A percentile compares a stretch with the other conserved stretches of the same genome.
Evolutionary conservation across 2,797 vertebrate species (phyloP).

Genomic region (Phaenicophaeus curvirostris): DNA sequence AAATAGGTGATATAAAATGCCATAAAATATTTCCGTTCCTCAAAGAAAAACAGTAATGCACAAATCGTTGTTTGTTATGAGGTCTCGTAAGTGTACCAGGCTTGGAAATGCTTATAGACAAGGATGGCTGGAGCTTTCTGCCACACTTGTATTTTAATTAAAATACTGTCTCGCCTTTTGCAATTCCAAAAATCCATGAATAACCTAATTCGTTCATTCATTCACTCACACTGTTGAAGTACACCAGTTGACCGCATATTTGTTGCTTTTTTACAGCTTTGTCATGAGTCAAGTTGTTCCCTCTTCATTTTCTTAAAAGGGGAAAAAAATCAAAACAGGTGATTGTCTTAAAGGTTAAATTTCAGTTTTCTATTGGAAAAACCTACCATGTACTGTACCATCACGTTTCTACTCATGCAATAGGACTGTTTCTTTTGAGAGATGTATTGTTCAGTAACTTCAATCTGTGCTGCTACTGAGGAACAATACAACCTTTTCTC

Average conservation of each 20-base stretch:
- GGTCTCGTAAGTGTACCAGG: neutral
- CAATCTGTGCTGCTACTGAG: neutral
- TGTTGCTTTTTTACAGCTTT: neutral
- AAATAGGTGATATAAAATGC: neutral
- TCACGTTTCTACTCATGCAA: neutral
- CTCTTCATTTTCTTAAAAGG: neutral
- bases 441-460: neutral
- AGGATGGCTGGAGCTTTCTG: neutral
- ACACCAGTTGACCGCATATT: neutral
- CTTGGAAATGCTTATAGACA: too few species aligned
- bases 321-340: neutral
- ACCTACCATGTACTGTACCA: rapidly evolving
- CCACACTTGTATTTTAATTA: neutral
- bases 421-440: neutral
- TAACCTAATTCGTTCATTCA: too few species aligned
- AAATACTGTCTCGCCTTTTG: neutral
- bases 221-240: rapidly evolving
- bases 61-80: too few species aligned
- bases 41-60: neutral
- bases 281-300: neutral
- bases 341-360: neutral
- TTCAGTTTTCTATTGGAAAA: neutral
- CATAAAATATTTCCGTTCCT: neutral
- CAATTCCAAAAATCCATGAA: neutral
- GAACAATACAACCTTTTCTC: neutral